phyloP scores from a whole-genome alignment of 2,888 invertebrate genomes.

The Altica lythri region DNA sequence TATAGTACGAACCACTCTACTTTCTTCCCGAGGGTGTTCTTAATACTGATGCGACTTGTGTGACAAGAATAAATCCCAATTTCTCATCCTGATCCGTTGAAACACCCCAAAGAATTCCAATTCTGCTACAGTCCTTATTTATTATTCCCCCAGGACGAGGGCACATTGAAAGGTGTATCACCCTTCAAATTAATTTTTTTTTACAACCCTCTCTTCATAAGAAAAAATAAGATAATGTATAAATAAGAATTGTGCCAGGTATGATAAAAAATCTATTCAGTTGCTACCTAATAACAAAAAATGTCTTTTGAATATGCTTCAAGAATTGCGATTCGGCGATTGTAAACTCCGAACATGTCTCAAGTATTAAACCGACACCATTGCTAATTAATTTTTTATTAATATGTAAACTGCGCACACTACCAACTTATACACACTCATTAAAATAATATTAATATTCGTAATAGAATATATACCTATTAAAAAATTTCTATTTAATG shows the following conservation, averaged over 20 bases:
- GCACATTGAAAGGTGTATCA: constrained; percentile 29
- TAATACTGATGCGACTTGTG: constrained; percentile 24
- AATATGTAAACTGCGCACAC: too few species aligned
- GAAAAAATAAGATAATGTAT: constrained; percentile 13
- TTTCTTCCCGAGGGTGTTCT: constrained; percentile 21
- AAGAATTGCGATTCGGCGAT: too few species aligned
- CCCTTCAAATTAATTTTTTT: constrained; percentile 32
- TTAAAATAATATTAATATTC: too few species aligned
- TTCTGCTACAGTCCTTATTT: constrained; percentile 29
- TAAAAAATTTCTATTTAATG: too few species aligned
- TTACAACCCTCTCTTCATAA: constrained; percentile 15
- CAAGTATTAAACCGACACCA: too few species aligned
- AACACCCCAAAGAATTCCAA: constrained; percentile 35
- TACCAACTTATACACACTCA: too few species aligned
- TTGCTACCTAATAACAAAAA: too few species aligned
- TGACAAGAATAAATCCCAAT: constrained; percentile 32
- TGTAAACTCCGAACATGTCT: too few species aligned
- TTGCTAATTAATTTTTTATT: too few species aligned
- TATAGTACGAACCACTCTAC: constrained; percentile 8
- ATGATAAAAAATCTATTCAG: too few species aligned
- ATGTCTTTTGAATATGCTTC: too few species aligned
- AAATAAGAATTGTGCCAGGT: constrained; percentile 11
- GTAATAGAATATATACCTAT: too few species aligned
- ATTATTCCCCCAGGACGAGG: constrained; percentile 31
- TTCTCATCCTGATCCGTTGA: constrained; percentile 34